A percentile compares a stretch with the other conserved stretches of the same genome.
phyloP scores from a whole-genome alignment of 2,113 vertebrate genomes.

The Mesoclemmys tuberculata region DNA sequence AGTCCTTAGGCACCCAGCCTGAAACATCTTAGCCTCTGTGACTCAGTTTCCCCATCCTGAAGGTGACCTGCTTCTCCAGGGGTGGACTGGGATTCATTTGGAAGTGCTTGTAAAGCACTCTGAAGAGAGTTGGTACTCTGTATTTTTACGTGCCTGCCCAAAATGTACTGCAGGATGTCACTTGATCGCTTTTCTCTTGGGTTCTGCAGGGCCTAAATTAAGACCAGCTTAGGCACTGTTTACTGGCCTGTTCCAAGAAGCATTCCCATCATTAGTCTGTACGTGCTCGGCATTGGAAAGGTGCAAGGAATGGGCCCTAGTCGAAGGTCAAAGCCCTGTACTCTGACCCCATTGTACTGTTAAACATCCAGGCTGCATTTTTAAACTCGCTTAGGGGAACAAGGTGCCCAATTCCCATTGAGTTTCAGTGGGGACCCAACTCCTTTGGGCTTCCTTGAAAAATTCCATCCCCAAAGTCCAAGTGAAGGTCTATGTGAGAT shows the following conservation, averaged over 20 bases:
- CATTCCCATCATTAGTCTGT: not conserved
- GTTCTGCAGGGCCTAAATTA: not conserved
- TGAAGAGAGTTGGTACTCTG: not conserved
- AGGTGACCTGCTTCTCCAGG: not conserved
- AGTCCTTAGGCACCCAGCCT: not conserved
- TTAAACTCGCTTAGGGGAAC: not conserved
- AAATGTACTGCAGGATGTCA: not conserved
- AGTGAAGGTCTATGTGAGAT: not conserved
- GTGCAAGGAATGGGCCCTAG: not conserved
- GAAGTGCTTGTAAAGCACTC: not conserved
- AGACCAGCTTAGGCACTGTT: not conserved
- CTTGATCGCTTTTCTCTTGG: not conserved
- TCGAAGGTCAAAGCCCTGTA: not conserved
- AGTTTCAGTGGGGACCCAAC: slow-evolving; percentile 2
- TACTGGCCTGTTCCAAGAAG: accelerated
- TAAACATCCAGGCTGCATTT: not conserved
- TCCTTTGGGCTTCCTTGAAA: not conserved
- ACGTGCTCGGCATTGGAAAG: not conserved
- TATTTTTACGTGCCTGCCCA: not conserved
- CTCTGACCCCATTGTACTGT: not conserved
- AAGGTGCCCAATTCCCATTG: slow-evolving; percentile 37
- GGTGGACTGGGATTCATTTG: not conserved
- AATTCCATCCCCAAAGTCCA: slow-evolving; percentile 48
- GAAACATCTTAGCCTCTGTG: not conserved
- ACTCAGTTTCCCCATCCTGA: not conserved